phyloP scores from a whole-genome alignment of 2,888 invertebrate genomes.

The Lydus trimaculatus region DNA sequence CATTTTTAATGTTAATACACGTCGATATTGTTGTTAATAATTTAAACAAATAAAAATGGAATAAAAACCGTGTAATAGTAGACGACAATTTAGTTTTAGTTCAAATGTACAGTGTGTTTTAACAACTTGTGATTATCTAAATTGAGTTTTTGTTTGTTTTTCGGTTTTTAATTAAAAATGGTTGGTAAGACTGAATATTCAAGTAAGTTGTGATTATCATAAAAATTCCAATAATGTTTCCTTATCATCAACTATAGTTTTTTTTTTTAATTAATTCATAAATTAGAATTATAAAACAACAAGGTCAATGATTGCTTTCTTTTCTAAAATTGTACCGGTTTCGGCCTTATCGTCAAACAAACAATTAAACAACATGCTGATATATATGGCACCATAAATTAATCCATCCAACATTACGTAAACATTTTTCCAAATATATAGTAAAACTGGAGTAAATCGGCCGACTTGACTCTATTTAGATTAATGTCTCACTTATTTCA shows the following conservation, averaged over 20 bases:
- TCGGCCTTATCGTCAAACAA: too few species aligned
- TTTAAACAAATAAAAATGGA: constrained; percentile 12
- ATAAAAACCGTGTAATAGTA: constrained; percentile 18
- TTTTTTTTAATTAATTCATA: not conserved
- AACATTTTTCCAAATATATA: too few species aligned
- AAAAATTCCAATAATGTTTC: constrained; percentile 1
- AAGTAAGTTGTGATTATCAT: constrained; percentile 18
- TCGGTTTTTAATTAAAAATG: constrained; percentile 24
- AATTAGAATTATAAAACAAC: not conserved
- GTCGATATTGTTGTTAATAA: constrained; percentile 18
- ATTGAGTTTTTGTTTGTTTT: too few species aligned
- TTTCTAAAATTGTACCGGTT: too few species aligned
- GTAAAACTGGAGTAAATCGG: not conserved
- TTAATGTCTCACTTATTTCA: too few species aligned
- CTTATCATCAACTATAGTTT: not conserved
- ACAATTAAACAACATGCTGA: too few species aligned
- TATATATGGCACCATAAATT: not conserved
- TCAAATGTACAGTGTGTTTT: not conserved
- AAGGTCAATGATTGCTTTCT: not conserved
- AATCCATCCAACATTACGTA: not conserved
- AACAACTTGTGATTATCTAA: not conserved
- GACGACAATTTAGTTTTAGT: not conserved
- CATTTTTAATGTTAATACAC: constrained; percentile 15
- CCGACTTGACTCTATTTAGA: not conserved
- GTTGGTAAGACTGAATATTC: constrained; percentile 28